Evolutionary conservation across 2,888 invertebrate species (phyloP).

Genomic region (Antheraea yamamai): DNA sequence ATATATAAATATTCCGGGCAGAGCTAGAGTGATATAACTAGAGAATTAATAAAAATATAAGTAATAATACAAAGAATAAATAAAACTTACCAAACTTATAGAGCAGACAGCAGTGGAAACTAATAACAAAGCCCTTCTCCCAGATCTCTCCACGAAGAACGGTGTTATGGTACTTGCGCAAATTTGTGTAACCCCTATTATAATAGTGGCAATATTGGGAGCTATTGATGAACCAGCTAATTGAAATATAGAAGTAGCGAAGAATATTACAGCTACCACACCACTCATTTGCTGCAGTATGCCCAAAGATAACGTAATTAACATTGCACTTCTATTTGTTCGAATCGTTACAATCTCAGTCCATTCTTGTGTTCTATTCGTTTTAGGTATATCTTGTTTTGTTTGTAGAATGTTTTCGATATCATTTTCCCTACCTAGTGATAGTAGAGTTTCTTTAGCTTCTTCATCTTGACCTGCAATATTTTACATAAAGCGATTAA

Average conservation of each 20-base stretch:
- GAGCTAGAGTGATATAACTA: not conserved
- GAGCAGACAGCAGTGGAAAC: constrained; percentile 46
- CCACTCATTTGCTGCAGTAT: constrained; percentile 53
- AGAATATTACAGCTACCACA: constrained; percentile 44
- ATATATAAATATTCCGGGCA: too few relatives aligned
- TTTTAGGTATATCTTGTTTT: constrained; percentile 32
- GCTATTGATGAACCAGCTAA: constrained; percentile 47
- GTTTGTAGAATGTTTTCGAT: constrained; percentile 35
- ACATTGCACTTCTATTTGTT: constrained; percentile 49
- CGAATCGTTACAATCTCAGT: constrained; percentile 45
- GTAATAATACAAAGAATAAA: not conserved
- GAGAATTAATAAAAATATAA: not conserved
- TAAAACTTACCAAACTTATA: constrained; percentile 50
- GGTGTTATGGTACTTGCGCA: constrained; percentile 46
- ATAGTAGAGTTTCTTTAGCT: constrained; percentile 37
- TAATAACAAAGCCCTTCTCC: constrained; percentile 47
- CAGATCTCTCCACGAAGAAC: constrained; percentile 50
- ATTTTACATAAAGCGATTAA: not conserved
- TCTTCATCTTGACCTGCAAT: constrained; percentile 43
- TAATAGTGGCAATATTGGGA: constrained; percentile 51
- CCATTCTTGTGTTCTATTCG: constrained; percentile 35
- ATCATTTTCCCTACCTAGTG: constrained; percentile 50
- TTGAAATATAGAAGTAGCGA: constrained; percentile 50
- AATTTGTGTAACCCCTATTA: constrained; percentile 50
- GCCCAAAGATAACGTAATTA: constrained; percentile 43